Percentiles rank a stretch among this genome's conserved stretches.
These are phyloP conservation scores for Monoplex corrugatus DNA, from an alignment of 2,888 invertebrate species.

Conservation along the genomic window DNA sequence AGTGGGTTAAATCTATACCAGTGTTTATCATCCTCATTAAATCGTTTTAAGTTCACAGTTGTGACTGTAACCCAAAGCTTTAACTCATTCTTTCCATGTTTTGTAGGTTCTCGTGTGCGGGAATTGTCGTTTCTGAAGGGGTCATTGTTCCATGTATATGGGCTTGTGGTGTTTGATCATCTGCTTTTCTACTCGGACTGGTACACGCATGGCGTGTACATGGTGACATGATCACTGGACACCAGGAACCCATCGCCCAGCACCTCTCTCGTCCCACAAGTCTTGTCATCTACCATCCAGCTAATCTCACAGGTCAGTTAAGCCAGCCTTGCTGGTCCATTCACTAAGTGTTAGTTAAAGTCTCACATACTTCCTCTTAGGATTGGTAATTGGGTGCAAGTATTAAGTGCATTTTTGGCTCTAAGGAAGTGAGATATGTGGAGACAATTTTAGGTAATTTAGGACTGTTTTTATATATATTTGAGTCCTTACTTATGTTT, in stretches of 20 bases:
- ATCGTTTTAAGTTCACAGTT: not conserved
- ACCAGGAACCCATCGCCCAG: constrained; percentile 61
- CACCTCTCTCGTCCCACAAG: constrained; percentile 69
- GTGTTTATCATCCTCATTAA: no score
- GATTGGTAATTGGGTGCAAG: no score
- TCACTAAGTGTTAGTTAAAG: no score
- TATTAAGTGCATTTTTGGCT: no score
- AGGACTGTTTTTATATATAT: no score
- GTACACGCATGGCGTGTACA: constrained; percentile 64
- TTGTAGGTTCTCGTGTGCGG: constrained; percentile 30
- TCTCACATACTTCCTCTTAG: no score
- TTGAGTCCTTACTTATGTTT: no score
- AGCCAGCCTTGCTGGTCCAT: no score
- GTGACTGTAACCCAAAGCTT: no score
- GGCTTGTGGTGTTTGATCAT: constrained; percentile 64
- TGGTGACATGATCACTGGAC: constrained; percentile 68
- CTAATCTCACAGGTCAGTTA: constrained; percentile 62
- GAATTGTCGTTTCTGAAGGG: constrained; percentile 64
- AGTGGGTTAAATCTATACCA: no score
- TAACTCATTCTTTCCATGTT: not conserved
- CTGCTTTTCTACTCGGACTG: constrained; percentile 70
- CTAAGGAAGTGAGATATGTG: no score
- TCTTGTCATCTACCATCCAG: constrained; percentile 67
- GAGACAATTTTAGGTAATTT: no score
- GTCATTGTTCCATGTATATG: constrained; percentile 64